Percentiles rank a stretch among this genome's conserved stretches.
phyloP scores from a whole-genome alignment of 2,888 invertebrate genomes.

The Hydrotaea diabolus region DNA sequence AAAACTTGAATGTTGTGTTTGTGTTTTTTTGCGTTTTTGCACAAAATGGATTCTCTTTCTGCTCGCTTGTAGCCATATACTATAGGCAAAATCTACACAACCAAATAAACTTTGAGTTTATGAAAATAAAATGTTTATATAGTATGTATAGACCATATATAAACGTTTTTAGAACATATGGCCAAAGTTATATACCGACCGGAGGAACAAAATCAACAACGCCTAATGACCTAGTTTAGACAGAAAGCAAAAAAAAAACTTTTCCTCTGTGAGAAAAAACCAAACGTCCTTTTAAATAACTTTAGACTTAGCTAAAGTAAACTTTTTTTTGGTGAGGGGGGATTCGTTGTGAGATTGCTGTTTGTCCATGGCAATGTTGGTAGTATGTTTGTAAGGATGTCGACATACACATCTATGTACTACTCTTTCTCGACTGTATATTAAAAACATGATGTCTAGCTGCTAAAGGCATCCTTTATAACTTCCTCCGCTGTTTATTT shows the following conservation, averaged over 20 bases:
- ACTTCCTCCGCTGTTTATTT: constrained; percentile 13
- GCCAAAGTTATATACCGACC: background rate
- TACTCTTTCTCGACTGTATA: constrained; percentile 20
- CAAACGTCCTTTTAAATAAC: constrained; percentile 54
- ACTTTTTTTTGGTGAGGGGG: constrained; percentile 40
- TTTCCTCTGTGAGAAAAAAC: constrained; percentile 13
- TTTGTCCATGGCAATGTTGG: constrained; percentile 23
- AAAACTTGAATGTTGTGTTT: constrained; percentile 11
- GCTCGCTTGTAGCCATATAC: background rate
- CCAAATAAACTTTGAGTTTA: constrained; percentile 12
- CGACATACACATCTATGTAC: background rate
- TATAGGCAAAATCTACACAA: background rate
- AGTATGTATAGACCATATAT: background rate
- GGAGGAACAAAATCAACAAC: constrained; percentile 9
- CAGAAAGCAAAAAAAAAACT: background rate
- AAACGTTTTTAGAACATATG: background rate
- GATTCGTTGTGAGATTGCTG: constrained; percentile 11
- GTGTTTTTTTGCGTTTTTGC: background rate
- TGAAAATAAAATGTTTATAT: constrained; percentile 17
- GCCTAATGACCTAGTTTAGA: constrained; percentile 19
- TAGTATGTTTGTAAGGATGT: background rate
- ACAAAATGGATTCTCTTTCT: background rate
- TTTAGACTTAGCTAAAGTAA: constrained; percentile 45
- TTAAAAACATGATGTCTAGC: constrained; percentile 61
- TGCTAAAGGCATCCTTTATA: constrained; percentile 47